Conservation (phyloP, 2,888 invertebrate species). For the Eucera pruinosa region DNA sequence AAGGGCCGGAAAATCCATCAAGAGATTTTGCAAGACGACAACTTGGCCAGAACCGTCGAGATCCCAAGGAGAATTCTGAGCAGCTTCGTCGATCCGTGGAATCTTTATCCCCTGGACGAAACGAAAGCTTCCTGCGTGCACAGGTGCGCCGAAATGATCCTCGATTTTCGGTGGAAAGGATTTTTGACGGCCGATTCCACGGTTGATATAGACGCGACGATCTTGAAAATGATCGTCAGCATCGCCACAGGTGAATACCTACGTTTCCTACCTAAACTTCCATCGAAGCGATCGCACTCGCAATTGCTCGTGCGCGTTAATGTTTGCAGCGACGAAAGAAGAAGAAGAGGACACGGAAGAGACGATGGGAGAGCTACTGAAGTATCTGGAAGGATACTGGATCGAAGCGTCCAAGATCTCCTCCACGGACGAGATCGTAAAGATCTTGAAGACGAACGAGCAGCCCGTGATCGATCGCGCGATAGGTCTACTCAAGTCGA, state of each 20-base stretch:
- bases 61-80: conserved; percentile 70
- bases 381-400: conserved; percentile 76
- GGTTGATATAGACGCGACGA: conserved; percentile 31
- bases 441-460: conserved; percentile 53
- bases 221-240: conserved; percentile 69
- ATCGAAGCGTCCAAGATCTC: conserved; percentile 66
- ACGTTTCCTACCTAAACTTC: neutral
- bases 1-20: conserved; percentile 38
- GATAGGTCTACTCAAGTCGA: conserved; percentile 46
- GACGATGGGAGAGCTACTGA: conserved; percentile 67
- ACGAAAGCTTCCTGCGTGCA: conserved; percentile 73
- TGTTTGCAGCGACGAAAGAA: conserved; percentile 47
- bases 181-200: conserved; percentile 54
- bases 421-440: conserved; percentile 59
- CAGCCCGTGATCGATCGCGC: conserved; percentile 28
- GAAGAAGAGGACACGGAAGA: conserved; percentile 58
- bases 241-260: conserved; percentile 69
- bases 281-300: too few relatives aligned
- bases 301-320: too few relatives aligned
- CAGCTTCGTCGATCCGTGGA: conserved; percentile 68
- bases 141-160: conserved; percentile 73
- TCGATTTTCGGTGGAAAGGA: conserved; percentile 71
- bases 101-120: conserved; percentile 72
- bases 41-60: conserved; percentile 47
- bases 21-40: conserved; percentile 43